Evolutionary conservation across 2,113 vertebrate genomes (phyloP).

Genomic region (Larimichthys polyactis): DNA sequence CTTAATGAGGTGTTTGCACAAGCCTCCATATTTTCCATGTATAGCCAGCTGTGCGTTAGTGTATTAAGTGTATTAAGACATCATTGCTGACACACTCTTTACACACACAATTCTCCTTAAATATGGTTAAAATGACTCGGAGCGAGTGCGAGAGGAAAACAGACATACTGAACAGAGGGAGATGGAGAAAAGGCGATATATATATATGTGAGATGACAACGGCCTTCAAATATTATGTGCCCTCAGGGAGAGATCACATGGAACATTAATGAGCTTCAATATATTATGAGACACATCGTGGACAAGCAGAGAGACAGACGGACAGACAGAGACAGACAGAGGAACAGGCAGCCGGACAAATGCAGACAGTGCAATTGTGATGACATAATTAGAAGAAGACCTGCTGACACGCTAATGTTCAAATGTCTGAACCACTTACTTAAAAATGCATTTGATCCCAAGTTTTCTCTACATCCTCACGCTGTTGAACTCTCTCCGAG

Average conservation of each 20-base stretch:
- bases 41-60: neutral
- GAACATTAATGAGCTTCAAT: neutral
- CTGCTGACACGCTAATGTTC: too few relatives aligned
- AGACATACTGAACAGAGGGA: neutral
- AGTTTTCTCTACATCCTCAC: neutral
- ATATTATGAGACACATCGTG: neutral
- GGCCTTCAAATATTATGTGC: neutral
- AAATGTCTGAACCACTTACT: too few relatives aligned
- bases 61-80: neutral
- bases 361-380: neutral
- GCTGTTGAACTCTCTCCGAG: too few relatives aligned
- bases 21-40: neutral
- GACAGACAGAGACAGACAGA: neutral
- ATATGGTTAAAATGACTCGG: neutral
- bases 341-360: neutral
- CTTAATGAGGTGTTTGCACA: neutral
- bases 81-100: neutral
- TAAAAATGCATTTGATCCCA: neutral
- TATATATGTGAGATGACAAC: neutral
- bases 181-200: neutral
- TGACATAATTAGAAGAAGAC: too few relatives aligned
- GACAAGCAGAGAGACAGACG: neutral
- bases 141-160: neutral
- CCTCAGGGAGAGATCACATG: neutral
- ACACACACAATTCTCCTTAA: neutral